Evolutionary conservation across 1,140 invertebrate species (phyloP).

Genomic region (Vanessa atalanta): DNA sequence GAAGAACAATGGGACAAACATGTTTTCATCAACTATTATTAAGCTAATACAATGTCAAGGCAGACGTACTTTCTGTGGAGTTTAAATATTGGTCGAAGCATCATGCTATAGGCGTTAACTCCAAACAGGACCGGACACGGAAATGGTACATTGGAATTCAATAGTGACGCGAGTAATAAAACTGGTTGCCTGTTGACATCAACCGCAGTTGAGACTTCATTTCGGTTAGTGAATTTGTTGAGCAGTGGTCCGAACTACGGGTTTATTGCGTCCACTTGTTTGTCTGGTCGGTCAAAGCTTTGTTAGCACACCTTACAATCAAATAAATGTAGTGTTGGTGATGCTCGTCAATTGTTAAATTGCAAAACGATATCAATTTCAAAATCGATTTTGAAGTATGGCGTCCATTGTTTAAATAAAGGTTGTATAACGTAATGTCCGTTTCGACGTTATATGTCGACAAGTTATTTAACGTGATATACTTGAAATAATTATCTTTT

Average conservation of each 20-base stretch:
- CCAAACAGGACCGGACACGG: conserved; percentile 44
- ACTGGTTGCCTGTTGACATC: conserved; percentile 69
- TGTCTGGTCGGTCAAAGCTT: conserved; percentile 68
- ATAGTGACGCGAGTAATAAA: conserved; percentile 71
- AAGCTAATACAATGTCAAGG: neutral
- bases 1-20: neutral
- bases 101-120: conserved; percentile 24
- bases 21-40: neutral
- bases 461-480: too few species aligned
- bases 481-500: too few species aligned
- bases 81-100: conserved; percentile 39
- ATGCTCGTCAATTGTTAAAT: neutral
- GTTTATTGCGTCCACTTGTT: conserved; percentile 74
- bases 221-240: conserved; percentile 76
- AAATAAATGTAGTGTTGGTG: conserved; percentile 56
- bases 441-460: too few species aligned
- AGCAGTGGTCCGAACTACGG: conserved; percentile 66
- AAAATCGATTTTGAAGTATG: too few species aligned
- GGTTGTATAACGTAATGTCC: too few species aligned
- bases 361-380: neutral
- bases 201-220: conserved; percentile 67
- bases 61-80: neutral
- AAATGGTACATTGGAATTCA: conserved; percentile 65
- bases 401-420: too few species aligned
- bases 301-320: conserved; percentile 50